Percentiles rank a stretch among this genome's conserved stretches.
phyloP scores from a whole-genome alignment of 2,888 invertebrate species.

The Lucinisca nassula region DNA sequence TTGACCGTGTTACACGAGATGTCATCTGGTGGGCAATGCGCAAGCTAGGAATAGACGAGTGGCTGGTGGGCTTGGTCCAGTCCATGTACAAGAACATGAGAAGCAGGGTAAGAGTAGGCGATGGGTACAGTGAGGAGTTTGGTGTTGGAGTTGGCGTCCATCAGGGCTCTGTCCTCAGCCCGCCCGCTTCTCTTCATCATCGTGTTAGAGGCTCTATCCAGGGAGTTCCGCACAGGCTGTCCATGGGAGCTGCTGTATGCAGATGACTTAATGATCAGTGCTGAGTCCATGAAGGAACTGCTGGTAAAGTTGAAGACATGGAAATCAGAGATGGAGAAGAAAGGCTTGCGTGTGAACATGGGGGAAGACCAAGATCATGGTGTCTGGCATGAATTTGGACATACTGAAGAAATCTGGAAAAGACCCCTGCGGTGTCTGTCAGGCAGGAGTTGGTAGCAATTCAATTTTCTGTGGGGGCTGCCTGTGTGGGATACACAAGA shows the following conservation, averaged over 20 bases:
- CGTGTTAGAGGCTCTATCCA: not conserved
- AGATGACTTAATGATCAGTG: not conserved
- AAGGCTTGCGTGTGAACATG: not conserved
- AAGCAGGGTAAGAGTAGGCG: too few species aligned
- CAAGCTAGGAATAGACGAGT: too few species aligned
- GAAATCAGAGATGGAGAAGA: not conserved
- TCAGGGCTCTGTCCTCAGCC: too few species aligned
- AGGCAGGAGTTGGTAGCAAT: conserved; percentile 15
- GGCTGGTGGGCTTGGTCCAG: too few species aligned
- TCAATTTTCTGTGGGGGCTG: conserved; percentile 23
- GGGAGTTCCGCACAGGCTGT: not conserved
- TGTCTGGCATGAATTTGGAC: not conserved
- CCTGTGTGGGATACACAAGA: conserved; percentile 23
- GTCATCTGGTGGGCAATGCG: too few species aligned
- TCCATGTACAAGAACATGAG: too few species aligned
- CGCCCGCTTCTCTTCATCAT: too few species aligned
- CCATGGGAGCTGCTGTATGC: not conserved
- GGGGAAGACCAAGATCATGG: not conserved
- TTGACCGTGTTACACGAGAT: too few species aligned
- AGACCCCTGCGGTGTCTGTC: conserved; percentile 27
- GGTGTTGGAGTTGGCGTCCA: too few species aligned
- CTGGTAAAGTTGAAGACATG: not conserved
- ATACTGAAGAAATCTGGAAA: not conserved
- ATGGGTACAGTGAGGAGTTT: too few species aligned
- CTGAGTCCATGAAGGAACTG: not conserved